These are phyloP conservation scores for Leptodactylus fuscus DNA, from an alignment of 2,113 vertebrate genomes.

Conservation along the genomic window DNA sequence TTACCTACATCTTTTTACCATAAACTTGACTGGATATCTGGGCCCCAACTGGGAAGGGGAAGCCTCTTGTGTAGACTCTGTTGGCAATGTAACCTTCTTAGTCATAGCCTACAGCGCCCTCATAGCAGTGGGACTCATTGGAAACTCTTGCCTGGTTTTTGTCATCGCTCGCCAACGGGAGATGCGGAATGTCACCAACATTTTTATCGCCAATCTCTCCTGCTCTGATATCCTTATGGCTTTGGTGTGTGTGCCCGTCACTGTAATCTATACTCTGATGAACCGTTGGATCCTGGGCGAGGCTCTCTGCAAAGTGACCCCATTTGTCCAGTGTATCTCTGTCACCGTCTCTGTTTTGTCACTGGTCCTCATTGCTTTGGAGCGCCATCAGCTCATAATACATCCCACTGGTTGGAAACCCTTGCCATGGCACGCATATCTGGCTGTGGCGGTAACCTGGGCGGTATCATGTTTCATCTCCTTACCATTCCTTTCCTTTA, in stretches of 20 bases:
- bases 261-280: constrained; percentile 79
- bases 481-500: constrained; percentile 77
- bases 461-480: constrained; percentile 73
- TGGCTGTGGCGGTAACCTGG: constrained; percentile 75
- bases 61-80: constrained; percentile 68
- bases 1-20: constrained; percentile 58
- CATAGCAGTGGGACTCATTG: constrained; percentile 75
- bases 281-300: constrained; percentile 79
- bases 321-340: constrained; percentile 77
- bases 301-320: constrained; percentile 76
- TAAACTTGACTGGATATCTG: constrained; percentile 63
- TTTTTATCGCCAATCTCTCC: constrained; percentile 80
- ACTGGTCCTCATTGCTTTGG: constrained; percentile 77
- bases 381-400: constrained; percentile 79
- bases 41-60: constrained; percentile 65
- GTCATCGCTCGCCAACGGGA: constrained; percentile 76
- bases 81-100: constrained; percentile 73
- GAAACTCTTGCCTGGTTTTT: constrained; percentile 76
- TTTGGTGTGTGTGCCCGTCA: constrained; percentile 78
- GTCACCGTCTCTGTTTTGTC: constrained; percentile 78
- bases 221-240: constrained; percentile 79
- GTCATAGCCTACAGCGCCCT: constrained; percentile 76
- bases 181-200: constrained; percentile 77
- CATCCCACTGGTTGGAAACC: constrained; percentile 79
- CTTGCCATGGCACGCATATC: constrained; percentile 72